Evolutionary conservation across 2,888 invertebrate species (phyloP).

Genomic region (Coelogynopora nodosa): DNA sequence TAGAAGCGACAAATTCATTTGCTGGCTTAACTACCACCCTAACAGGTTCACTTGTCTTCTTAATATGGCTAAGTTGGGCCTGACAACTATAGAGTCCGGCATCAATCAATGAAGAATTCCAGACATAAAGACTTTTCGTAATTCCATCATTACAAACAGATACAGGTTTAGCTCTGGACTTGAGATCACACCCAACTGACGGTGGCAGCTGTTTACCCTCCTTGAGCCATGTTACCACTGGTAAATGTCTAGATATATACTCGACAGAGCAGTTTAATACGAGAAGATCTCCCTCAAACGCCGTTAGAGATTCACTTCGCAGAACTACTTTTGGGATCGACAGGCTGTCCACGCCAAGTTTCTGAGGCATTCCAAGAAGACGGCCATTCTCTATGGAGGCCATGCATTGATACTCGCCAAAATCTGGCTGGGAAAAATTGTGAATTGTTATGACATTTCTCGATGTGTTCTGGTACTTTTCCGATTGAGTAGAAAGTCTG

Average conservation of each 20-base stretch:
- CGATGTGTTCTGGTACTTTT: not conserved
- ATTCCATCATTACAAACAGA: not conserved
- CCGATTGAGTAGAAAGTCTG: too few relatives aligned
- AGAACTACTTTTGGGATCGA: not conserved
- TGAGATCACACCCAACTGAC: not conserved
- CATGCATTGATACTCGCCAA: not conserved
- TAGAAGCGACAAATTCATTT: not conserved
- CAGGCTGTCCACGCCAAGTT: not conserved
- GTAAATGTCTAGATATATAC: not conserved
- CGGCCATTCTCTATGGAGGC: not conserved
- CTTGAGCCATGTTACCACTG: not conserved
- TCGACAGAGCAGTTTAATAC: not conserved
- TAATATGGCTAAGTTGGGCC: not conserved
- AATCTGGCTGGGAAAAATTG: not conserved
- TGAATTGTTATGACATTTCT: not conserved
- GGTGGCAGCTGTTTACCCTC: not conserved
- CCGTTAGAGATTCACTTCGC: not conserved
- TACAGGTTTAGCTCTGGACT: not conserved
- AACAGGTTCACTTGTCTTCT: not conserved
- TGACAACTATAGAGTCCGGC: not conserved
- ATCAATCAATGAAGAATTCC: not conserved
- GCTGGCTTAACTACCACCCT: not conserved
- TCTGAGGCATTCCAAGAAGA: not conserved
- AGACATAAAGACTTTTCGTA: not conserved
- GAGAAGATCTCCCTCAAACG: not conserved